Percentiles rank a stretch among this genome's conserved stretches.
Evolutionary conservation across 2,113 vertebrate species (phyloP).

Genomic region (Theristicus caerulescens): DNA sequence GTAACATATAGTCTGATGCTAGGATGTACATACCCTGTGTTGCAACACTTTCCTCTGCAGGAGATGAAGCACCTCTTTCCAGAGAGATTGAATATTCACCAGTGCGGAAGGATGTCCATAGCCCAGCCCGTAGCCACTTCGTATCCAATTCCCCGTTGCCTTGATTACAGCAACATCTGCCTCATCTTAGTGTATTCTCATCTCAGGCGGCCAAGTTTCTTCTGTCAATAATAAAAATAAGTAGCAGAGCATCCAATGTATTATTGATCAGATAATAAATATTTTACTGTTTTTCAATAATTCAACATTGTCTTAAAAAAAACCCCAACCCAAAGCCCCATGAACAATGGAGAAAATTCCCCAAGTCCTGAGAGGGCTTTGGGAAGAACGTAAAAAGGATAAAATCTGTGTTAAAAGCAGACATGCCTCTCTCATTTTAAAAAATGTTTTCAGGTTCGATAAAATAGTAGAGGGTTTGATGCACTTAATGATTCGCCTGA

Average conservation of each 20-base stretch:
- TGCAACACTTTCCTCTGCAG: neutral
- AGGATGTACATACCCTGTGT: too few relatives aligned
- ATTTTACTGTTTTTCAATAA: slow-evolving; percentile 52
- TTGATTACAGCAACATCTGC: neutral
- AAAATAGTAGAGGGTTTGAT: neutral
- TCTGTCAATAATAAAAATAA: slow-evolving; percentile 41
- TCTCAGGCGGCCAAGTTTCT: neutral
- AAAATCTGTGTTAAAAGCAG: slow-evolving; percentile 23
- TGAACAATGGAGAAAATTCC: neutral
- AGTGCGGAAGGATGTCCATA: neutral
- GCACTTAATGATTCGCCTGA: slow-evolving; percentile 18
- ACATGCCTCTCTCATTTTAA: neutral
- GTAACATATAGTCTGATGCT: neutral
- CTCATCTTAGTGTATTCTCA: neutral
- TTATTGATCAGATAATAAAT: slow-evolving; percentile 57
- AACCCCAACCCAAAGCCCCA: neutral
- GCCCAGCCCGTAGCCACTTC: neutral
- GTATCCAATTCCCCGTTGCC: neutral
- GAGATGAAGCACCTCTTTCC: neutral
- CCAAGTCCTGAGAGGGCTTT: neutral
- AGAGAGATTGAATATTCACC: neutral
- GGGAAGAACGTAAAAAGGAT: neutral
- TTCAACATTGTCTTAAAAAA: slow-evolving; percentile 30
- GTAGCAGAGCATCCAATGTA: slow-evolving; percentile 2
- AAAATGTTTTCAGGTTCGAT: neutral